Evolutionary conservation across 2,113 vertebrate species (phyloP).

Genomic region (Oreochromis niloticus): DNA sequence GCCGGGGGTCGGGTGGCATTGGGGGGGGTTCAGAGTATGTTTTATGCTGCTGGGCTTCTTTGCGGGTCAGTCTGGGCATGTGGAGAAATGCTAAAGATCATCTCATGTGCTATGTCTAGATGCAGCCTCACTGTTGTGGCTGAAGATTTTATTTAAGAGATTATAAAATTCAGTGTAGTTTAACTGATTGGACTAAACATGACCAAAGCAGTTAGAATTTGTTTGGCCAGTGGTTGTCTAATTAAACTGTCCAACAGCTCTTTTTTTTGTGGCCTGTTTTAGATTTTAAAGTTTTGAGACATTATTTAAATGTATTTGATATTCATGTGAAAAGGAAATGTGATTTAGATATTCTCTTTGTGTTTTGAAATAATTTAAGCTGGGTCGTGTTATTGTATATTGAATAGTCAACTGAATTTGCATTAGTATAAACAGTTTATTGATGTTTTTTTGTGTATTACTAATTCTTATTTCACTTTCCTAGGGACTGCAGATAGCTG

Average conservation of each 20-base stretch:
- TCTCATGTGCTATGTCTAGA: not conserved
- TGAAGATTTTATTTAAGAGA: not conserved
- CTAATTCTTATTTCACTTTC: not conserved
- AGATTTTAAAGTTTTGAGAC: not conserved
- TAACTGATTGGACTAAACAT: not conserved
- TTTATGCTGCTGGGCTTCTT: not conserved
- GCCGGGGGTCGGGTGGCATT: not conserved
- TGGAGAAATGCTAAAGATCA: not conserved
- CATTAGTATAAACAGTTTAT: not conserved
- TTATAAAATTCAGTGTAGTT: not conserved
- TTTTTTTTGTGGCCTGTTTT: not conserved
- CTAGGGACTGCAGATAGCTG: not conserved
- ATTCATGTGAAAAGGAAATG: not conserved
- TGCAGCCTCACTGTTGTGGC: not conserved
- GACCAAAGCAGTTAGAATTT: not conserved
- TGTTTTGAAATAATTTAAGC: not conserved
- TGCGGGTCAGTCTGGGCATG: not conserved
- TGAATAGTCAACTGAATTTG: not conserved
- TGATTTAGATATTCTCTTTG: not conserved
- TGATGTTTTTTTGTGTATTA: not conserved
- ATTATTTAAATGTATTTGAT: not conserved
- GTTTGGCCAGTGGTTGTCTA: not conserved
- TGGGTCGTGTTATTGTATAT: not conserved
- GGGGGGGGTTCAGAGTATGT: not conserved
- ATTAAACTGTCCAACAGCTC: not conserved